Conservation (phyloP, 2,888 invertebrate genomes). For the Sipha maydis region DNA sequence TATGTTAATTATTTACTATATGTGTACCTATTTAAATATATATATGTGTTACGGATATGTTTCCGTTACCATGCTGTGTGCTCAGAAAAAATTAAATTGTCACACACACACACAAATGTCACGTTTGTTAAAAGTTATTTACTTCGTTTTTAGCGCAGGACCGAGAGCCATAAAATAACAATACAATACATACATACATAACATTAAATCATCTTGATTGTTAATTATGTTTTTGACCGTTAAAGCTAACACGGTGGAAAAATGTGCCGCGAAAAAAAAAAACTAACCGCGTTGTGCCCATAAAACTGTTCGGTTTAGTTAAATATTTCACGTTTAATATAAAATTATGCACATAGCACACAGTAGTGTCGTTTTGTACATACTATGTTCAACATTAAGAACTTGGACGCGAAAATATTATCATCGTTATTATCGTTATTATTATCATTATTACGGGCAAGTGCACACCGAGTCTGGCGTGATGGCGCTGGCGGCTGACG, state of each 20-base stretch:
- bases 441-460: background rate
- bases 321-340: conserved; percentile 27
- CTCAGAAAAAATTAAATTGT: background rate
- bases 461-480: background rate
- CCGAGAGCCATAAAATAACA: background rate
- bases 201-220: conserved; percentile 52
- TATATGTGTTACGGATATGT: background rate
- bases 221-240: conserved; percentile 52
- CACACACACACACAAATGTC: conserved; percentile 2
- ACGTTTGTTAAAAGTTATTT: conserved; percentile 7
- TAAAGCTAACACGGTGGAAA: conserved; percentile 9
- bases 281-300: background rate
- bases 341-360: background rate
- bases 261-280: background rate
- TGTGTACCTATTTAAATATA: background rate
- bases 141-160: background rate
- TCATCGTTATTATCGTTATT: background rate
- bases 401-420: background rate
- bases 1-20: no score
- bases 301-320: conserved; percentile 33
- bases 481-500: background rate
- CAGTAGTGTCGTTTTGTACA: background rate
- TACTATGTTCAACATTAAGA: background rate
- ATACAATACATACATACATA: background rate
- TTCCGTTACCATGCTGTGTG: background rate